Conservation (phyloP, 2,888 invertebrate genomes). For the Bugula neritina region DNA sequence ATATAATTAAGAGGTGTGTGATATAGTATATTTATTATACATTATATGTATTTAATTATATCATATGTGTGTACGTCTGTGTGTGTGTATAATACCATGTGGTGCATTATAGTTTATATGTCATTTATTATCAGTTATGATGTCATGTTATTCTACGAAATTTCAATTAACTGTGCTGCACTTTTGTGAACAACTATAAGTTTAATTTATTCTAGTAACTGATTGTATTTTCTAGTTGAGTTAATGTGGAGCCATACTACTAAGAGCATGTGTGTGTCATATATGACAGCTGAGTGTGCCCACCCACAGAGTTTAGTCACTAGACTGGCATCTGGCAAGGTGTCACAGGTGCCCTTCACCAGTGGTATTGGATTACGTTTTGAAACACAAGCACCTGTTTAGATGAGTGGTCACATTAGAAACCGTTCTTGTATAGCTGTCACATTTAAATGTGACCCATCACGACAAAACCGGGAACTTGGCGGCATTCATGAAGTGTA, state of each 20-base stretch:
- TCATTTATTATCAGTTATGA: not conserved
- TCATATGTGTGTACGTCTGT: too few relatives aligned
- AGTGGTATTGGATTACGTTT: not conserved
- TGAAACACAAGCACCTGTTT: too few relatives aligned
- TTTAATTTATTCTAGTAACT: not conserved
- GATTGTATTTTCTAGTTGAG: slow-evolving; percentile 63
- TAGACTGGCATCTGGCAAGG: not conserved
- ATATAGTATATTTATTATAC: too few relatives aligned
- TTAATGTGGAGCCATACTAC: slow-evolving; percentile 86
- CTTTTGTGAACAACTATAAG: not conserved
- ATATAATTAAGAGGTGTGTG: too few relatives aligned
- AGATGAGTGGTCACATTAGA: too few relatives aligned
- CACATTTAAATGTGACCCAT: too few relatives aligned
- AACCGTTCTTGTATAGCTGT: too few relatives aligned
- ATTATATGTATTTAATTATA: too few relatives aligned
- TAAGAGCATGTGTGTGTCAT: slow-evolving; percentile 81
- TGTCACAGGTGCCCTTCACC: not conserved
- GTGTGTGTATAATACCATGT: too few relatives aligned
- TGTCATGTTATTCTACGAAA: not conserved
- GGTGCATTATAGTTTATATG: too few relatives aligned
- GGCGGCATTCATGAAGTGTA: too few relatives aligned
- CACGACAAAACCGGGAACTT: too few relatives aligned
- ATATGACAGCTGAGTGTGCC: slow-evolving; percentile 63
- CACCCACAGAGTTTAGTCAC: slow-evolving; percentile 61
- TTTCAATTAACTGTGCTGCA: not conserved